Evolutionary conservation across 2,888 invertebrate genomes (phyloP), one percentile per base, ranked within the genome.

Genomic region (Pammene fasciana): DNA sequence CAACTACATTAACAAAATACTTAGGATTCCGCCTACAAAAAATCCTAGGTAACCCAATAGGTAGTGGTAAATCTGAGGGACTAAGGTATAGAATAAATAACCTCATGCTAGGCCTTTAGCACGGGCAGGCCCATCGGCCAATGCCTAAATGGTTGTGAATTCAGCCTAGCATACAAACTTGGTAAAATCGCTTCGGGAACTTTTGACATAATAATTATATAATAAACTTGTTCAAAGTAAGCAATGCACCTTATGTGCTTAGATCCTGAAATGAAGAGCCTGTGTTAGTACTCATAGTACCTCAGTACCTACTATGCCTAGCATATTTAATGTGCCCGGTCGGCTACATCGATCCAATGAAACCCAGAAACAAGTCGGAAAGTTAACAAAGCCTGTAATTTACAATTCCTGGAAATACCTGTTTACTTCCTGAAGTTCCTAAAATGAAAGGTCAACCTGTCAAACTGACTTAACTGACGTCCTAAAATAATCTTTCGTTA

Each of bases 311-410:
- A 1, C 13, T 13, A 57, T 16, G 36, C 46, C 14, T 46, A 38
- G 61, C 48, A 50, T 50, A 18, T 48, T 14, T 18, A 54, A 52
- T 56, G 38, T 50, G 48, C 65, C 43, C 9, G 14, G 14, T 48
- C 10, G 4, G 14, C 26, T 43, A 56, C 16, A 61, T 61, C 61
- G 61, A 61, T 61, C 46, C 48, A 36, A 4, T 18, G 11, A 3
- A 4, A 48, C 13, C 26, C 34, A 46, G 11, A 45, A 66, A 66
- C 60, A 55, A 6, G 18, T 36, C 34, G 7, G 36, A 52, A 67
- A 36, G 11, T 26, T 26, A 26, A 26, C 26, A 3, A 4, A 3
- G 26, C 26, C 26, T 43, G 43, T 9, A 9, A 7, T 5, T 38
- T 38, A 7, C 38, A 38, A 38, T 38, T 38, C 6, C 38, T 1